Evolutionary conservation across 2,888 invertebrate genomes (phyloP), one percentile per base, ranked within the genome.

Genomic region (Peribatodes rhomboidaria): DNA sequence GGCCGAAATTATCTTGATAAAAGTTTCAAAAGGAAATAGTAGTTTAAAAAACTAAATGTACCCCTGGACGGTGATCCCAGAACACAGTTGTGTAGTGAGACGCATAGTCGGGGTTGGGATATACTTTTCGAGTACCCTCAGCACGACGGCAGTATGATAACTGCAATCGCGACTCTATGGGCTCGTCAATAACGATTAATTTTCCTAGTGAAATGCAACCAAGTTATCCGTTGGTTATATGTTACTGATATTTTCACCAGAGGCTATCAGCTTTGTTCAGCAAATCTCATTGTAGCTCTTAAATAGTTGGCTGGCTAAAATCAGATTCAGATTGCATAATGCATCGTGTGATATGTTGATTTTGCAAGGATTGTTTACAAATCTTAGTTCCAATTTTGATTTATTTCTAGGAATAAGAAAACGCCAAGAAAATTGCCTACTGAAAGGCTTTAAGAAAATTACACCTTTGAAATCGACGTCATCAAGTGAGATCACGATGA

Each of bases 141-240:
- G 93, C 92, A 93, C 93, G 81, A 84, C 80, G 65, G 77, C 80
- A 83, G 74, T 85, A 92, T 84, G 41, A 42, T 22, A 60, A 89
- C 86, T 82, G 76, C 80, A 71, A 80, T 87, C 88, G 93, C 92
- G 93, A 93, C 93, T 93, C 93, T 93, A 92, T 92, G 86, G 92
- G 87, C 92, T 92, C 93, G 89, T 53, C 6, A n/a, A 50, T 13
- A 33, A 47, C 1, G 31, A 1, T 13, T 7, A 20, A n/a, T 18
- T 18, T 13, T 35, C 10, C 1, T 10, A 47, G 13, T 18, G 8
- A 14, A n/a, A 42, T 18, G 10, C 8, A 1, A 18, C 10, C 9
- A 18, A 18, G 16, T 18, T 18, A 9, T 18, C 16, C 18, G 16
- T 18, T 42, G 42, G 2, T n/a, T n/a, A n/a, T n/a, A n/a, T 10